phyloP scores from a whole-genome alignment of 2,113 vertebrate species.

The Aspiorhynchus laticeps region DNA sequence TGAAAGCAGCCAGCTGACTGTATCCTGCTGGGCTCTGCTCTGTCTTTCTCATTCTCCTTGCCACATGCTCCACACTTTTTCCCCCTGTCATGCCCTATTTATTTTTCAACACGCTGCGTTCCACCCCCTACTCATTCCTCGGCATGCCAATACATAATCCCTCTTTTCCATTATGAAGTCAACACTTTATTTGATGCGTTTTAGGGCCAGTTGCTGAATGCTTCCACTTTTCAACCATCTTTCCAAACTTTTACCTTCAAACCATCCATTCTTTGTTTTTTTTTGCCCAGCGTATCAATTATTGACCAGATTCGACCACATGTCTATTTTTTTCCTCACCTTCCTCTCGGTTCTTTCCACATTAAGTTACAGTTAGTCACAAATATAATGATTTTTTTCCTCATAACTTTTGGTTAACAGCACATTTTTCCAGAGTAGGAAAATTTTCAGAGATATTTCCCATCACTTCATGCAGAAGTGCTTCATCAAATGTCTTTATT shows the following conservation, averaged over 20 bases:
- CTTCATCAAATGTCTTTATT: not conserved
- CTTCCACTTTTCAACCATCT: not conserved
- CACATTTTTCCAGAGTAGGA: not conserved
- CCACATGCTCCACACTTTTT: conserved; percentile 2
- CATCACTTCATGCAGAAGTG: not conserved
- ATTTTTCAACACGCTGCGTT: conserved; percentile 39
- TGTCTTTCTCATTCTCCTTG: conserved; percentile 33
- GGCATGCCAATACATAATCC: conserved; percentile 14
- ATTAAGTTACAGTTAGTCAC: not conserved
- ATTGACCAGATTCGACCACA: not conserved
- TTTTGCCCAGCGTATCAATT: not conserved
- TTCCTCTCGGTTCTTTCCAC: not conserved
- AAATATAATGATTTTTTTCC: not conserved
- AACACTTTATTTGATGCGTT: not conserved
- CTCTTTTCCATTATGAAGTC: conserved; percentile 42
- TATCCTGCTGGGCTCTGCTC: conserved; percentile 2
- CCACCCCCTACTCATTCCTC: conserved; percentile 8
- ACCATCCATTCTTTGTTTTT: not conserved
- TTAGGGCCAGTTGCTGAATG: not conserved
- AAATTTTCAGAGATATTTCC: not conserved
- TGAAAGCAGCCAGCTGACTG: conserved; percentile 13
- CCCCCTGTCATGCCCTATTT: conserved; percentile 54
- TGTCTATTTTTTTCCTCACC: not conserved
- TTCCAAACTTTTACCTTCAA: not conserved
- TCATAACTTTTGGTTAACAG: not conserved